Base-by-base conservation (phyloP, 2,113 vertebrate genomes). In the Romanogobio albipinnatus region DNA sequence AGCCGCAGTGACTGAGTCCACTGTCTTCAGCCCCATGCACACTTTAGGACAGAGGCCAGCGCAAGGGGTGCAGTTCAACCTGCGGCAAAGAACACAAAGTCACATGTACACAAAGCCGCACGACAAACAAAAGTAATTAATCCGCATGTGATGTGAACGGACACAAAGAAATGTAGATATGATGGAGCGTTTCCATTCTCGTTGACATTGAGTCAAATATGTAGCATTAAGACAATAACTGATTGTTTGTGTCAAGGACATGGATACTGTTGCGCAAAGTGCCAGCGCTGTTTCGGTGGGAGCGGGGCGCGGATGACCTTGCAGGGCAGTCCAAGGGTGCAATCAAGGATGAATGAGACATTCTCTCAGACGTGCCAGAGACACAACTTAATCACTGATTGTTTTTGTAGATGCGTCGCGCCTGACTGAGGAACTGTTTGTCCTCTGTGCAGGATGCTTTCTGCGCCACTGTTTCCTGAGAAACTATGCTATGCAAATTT, bases 21-120 rank as follows among this genome's bases (percentile, higher is more conserved):
- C 96, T 0, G 92, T 95, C 89, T 98, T 97, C 29, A 94, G 85
- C 0, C 95, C 93, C 85, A 93, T 90, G 1, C 98, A 99, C 1
- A 99, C 94, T 88, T 99, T 99, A 0, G 98, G 98, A 56, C 98
- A 99, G 13, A 96, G 96, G 2, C 98, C 98, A 0, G 95, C 95
- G 0, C 98, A 99, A 0, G 97, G 98, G 0, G 92, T 95, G 36
- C 98, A 99, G 89, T 94, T 94, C 79, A 99, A 89, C 91, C 98
- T 99, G 87, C 0, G 33, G 4, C 58, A 85, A n/a, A 86, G 56
- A 36, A 88, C 82, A 36, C 62, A 88, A 58, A 82, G 76, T 80
- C 81, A 83, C 29, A 82, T 89, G 76, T 86, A 84, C 75, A 87
- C 49, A 76, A 49, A 85, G n/a, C 73, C 68, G 47, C 19, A 66